A percentile compares a stretch with the other conserved stretches of the same genome.
phyloP scores from a whole-genome alignment of 2,888 invertebrate species.

The Agrochola litura region DNA sequence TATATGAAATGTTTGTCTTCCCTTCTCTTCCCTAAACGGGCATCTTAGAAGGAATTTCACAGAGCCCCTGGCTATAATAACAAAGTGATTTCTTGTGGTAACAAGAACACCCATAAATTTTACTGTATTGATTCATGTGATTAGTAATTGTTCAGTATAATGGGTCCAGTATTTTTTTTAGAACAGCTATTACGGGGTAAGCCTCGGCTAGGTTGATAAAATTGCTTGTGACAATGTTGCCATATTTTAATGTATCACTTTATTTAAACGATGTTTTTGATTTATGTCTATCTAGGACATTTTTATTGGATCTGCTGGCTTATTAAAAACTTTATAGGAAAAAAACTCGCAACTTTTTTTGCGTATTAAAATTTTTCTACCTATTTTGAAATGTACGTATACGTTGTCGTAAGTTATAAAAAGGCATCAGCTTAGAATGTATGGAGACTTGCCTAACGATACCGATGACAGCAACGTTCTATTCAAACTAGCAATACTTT shows the following conservation, averaged over 20 bases:
- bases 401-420: not conserved
- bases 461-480: constrained; percentile 6
- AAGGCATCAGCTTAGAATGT: not conserved
- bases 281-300: constrained; percentile 23
- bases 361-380: not conserved
- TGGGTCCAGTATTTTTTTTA: constrained; percentile 45
- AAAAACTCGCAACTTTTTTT: not conserved
- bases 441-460: not conserved
- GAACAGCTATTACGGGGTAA: constrained; percentile 31
- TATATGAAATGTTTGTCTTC: constrained; percentile 61
- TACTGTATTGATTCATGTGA: constrained; percentile 71
- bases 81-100: constrained; percentile 65
- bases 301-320: constrained; percentile 20
- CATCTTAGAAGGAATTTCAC: constrained; percentile 49
- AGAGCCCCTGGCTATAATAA: constrained; percentile 62
- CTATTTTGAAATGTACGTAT: not conserved
- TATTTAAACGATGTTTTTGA: constrained; percentile 36
- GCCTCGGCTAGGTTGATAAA: constrained; percentile 16
- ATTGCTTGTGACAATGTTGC: constrained; percentile 49
- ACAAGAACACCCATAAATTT: constrained; percentile 72
- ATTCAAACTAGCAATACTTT: constrained; percentile 7
- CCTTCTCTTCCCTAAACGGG: constrained; percentile 30
- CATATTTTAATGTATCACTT: constrained; percentile 27
- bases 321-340: not conserved
- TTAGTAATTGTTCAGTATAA: constrained; percentile 66